phyloP scores from a whole-genome alignment of 2,113 vertebrate genomes.

The Anser brachyrhynchus region DNA sequence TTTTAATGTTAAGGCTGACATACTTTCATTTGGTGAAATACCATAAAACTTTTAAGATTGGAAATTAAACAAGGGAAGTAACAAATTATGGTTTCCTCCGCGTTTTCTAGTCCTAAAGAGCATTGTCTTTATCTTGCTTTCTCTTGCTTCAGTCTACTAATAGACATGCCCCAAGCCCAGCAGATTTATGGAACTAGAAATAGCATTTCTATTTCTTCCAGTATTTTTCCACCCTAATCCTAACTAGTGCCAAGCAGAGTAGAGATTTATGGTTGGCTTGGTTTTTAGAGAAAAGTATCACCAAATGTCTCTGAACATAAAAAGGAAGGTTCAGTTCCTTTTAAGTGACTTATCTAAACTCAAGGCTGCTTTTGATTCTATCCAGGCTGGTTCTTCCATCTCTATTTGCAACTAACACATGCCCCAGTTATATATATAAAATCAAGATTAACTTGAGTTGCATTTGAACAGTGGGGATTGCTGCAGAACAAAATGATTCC shows the following conservation, averaged over 20 bases:
- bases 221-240: neutral
- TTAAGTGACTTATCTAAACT: neutral
- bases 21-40: neutral
- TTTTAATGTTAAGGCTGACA: neutral
- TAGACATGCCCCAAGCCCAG: neutral
- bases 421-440: neutral
- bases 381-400: neutral
- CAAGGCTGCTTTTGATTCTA: slow-evolving; percentile 17
- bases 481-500: neutral
- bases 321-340: neutral
- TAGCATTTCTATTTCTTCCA: neutral
- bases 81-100: neutral
- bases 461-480: neutral
- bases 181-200: neutral
- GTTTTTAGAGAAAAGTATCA: neutral
- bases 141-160: neutral
- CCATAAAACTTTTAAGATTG: neutral
- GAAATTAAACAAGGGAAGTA: neutral
- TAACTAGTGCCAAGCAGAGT: neutral
- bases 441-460: neutral
- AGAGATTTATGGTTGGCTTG: neutral
- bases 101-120: neutral
- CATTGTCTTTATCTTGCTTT: neutral
- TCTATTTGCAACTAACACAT: neutral
- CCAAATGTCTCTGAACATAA: neutral